Evolutionary conservation across 1,140 invertebrate species (phyloP).

Genomic region (Meloidogyne floridensis): DNA sequence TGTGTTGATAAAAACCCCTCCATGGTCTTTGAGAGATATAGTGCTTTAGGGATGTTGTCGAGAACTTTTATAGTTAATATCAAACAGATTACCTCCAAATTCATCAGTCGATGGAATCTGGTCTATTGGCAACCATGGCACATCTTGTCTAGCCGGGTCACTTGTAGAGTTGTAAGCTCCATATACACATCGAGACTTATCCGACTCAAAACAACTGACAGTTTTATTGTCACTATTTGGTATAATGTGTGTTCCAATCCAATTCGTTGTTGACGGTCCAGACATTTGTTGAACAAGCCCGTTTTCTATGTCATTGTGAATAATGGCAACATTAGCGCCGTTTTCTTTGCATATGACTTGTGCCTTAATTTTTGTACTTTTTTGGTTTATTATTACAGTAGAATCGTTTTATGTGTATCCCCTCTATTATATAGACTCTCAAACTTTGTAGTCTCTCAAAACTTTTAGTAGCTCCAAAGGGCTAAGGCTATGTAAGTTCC

Average conservation of each 20-base stretch:
- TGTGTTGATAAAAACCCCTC: no score
- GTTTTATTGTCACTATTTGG: neutral
- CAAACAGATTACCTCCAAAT: neutral
- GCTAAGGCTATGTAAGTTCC: no score
- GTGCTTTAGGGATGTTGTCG: no score
- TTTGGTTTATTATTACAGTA: no score
- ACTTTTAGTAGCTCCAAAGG: no score
- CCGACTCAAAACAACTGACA: neutral
- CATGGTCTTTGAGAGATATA: no score
- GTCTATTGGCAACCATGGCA: neutral
- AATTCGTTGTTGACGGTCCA: neutral
- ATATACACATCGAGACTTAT: neutral
- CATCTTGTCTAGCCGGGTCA: neutral
- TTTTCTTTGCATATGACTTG: neutral
- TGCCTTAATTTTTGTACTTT: neutral
- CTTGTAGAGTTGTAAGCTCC: neutral
- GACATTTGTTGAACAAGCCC: neutral
- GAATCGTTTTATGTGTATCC: no score
- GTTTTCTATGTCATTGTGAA: neutral
- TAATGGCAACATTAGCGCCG: neutral
- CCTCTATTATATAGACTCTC: no score
- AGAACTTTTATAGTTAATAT: no score
- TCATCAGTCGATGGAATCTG: neutral
- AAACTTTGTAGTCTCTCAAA: no score
- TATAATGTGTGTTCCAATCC: neutral